Base-by-base conservation (phyloP, 2,888 invertebrate species). In the Steinernema scapterisci region DNA sequence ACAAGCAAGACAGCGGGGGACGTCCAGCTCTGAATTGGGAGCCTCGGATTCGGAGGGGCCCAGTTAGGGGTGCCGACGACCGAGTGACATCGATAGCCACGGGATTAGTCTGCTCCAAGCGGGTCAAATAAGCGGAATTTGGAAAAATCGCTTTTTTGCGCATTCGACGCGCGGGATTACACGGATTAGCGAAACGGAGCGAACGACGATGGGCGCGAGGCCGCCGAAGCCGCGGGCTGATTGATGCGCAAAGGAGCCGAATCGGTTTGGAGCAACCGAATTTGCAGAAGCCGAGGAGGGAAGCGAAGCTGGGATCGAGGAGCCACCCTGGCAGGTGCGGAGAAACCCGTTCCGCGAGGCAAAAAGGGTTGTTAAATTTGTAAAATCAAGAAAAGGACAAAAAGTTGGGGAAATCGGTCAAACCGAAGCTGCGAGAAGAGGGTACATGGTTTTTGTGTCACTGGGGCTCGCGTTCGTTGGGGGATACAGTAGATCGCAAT, bases 161-260 rank as follows among this genome's bases (percentile, higher is more conserved):
- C 38, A 38, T 38, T 52, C 52, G 52, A 21, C 52, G 52, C 52
- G 63, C 38, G n/a, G 31, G 63, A 63, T 63, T 63, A 31, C 63
- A 31, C 31, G 63, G 63, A 27, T 63, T 63, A 63, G 63, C 63
- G 63, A 63, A 63, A 63, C 63, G 63, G 63, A 63, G 63, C 63
- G 63, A 13, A 48, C 16, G 63, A 52, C 21, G 9, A 48, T 13
- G 48, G 13, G 19, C 16, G 48, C 48, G 48, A 16, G 48, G 3
- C n/a, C 19, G 48, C n/a, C 48, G 48, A 48, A 48, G 48, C 48
- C 48, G 48, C 48, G 48, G 48, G 48, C 48, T 48, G 48, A 48
- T 48, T 48, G 48, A 48, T 48, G 48, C 48, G 48, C 48, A 3
- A 16, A 48, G 48, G 48, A 48, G 48, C 38, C 38, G 9, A 38